These are phyloP conservation scores for Akabosia matsudoensis DNA, from an alignment of 1,140 invertebrate genomes.

Conservation along the genomic window DNA sequence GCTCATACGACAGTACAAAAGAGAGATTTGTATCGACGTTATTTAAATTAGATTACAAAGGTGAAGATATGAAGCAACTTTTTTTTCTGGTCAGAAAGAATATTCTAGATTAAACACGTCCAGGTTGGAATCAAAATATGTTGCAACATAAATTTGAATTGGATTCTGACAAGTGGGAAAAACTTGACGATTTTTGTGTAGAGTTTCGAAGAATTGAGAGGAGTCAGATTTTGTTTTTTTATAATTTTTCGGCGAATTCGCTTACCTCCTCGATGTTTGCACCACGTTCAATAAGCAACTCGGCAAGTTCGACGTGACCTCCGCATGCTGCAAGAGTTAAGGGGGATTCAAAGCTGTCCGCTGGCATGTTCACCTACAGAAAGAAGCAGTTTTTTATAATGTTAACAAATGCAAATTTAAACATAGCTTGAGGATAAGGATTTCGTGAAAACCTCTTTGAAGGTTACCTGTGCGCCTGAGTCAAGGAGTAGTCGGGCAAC, in stretches of 20 bases:
- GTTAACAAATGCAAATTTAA: background rate
- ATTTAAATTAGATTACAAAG: no score
- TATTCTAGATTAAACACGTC: no score
- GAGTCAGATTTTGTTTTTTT: no score
- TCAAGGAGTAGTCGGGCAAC: slow-evolving; percentile 87
- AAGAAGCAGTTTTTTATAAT: background rate
- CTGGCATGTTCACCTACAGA: slow-evolving; percentile 90
- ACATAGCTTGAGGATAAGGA: background rate
- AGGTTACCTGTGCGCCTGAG: slow-evolving; percentile 91
- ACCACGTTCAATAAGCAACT: slow-evolving; percentile 89
- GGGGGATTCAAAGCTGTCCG: slow-evolving; percentile 98
- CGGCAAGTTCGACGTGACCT: slow-evolving; percentile 94
- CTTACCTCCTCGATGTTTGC: slow-evolving; percentile 95
- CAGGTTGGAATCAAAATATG: no score
- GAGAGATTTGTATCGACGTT: no score
- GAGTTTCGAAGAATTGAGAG: no score
- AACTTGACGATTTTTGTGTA: no score
- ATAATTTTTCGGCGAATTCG: background rate
- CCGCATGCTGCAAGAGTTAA: slow-evolving; percentile 96
- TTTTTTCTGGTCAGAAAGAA: no score
- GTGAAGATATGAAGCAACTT: no score
- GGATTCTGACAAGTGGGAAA: no score
- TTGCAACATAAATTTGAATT: no score
- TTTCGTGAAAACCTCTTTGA: background rate
- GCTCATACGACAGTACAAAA: no score